Conservation (phyloP, 1,140 invertebrate genomes). For the Apis mellifera region Amel_HAv3.1 CM009936.2:11610001-11610500, state of each 20-base stretch:
- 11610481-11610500: too few relatives aligned
- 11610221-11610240: not conserved
- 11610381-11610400: too few relatives aligned
- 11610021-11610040: not conserved
- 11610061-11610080: not conserved
- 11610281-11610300: not conserved
- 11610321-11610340: too few relatives aligned
- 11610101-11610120: not conserved
- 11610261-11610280: not conserved
- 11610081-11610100: not conserved
- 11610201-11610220: not conserved
- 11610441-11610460: too few relatives aligned
- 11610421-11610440: too few relatives aligned
- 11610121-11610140: not conserved
- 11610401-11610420: too few relatives aligned
- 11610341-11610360: too few relatives aligned
- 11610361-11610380: too few relatives aligned
- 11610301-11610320: too few relatives aligned
- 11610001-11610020: not conserved
- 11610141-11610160: constrained; percentile 11
- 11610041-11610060: constrained; percentile 6
- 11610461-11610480: too few relatives aligned
- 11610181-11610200: not conserved
- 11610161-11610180: too few relatives aligned
- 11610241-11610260: not conserved